Conservation (phyloP, 2,797 vertebrate genomes). For the Pelochelys cantorii region DNA sequence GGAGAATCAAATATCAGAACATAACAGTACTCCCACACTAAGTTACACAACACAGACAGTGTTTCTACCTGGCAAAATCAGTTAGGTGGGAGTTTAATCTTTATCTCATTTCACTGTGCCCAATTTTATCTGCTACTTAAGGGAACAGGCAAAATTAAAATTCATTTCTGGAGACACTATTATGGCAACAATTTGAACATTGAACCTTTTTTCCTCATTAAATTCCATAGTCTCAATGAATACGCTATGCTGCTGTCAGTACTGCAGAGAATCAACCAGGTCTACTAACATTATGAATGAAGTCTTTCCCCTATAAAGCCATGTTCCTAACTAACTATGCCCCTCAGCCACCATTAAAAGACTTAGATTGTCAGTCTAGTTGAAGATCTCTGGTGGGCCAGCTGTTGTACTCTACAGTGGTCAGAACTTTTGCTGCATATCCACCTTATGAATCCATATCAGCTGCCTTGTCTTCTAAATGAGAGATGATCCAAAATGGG, state of each 20-base stretch:
- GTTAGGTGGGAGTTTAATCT: not conserved
- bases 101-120: constrained; percentile 42
- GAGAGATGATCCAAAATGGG: not conserved
- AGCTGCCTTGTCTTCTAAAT: not conserved
- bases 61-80: not conserved
- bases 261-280: not conserved
- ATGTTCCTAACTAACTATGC: constrained; percentile 15
- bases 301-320: not conserved
- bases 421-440: not conserved
- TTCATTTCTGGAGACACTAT: constrained; percentile 27
- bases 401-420: not conserved
- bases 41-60: not conserved
- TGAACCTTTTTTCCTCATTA: constrained; percentile 35
- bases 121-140: constrained; percentile 48
- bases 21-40: not conserved
- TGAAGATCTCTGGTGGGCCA: not conserved
- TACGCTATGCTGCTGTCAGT: constrained; percentile 10
- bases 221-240: constrained; percentile 32
- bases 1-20: not conserved
- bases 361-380: constrained; percentile 33
- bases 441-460: not conserved
- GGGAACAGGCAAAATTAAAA: constrained; percentile 35
- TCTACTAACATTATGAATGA: not conserved
- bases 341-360: constrained; percentile 11
- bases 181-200: constrained; percentile 1